A percentile compares a stretch with the other conserved stretches of the same genome.
Conservation (phyloP, 2,888 invertebrate species). For the Xiphydria camelus region DNA sequence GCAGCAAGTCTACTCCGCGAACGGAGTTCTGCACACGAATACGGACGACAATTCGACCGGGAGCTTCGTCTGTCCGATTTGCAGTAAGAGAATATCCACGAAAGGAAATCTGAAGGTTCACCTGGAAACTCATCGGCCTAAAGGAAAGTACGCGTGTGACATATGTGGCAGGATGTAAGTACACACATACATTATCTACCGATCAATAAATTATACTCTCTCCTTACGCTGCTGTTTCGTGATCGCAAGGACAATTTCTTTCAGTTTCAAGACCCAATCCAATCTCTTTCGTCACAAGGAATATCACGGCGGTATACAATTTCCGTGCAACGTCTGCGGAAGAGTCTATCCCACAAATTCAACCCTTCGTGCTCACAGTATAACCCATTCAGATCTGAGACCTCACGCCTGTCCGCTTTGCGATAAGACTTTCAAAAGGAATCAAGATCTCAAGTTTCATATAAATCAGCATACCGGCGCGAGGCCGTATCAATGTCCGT, state of each 20-base stretch:
- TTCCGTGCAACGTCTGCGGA: conserved; percentile 70
- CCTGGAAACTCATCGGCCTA: conserved; percentile 66
- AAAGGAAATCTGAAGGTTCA: conserved; percentile 69
- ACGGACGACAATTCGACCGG: conserved; percentile 48
- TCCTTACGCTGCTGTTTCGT: background rate
- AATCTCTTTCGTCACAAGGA: conserved; percentile 69
- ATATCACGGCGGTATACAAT: conserved; percentile 63
- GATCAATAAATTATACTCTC: conserved; percentile 10
- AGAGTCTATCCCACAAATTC: conserved; percentile 72
- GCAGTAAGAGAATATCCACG: conserved; percentile 65
- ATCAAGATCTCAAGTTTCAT: conserved; percentile 77
- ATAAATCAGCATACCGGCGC: conserved; percentile 77
- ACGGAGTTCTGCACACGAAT: conserved; percentile 49
- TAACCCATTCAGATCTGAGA: conserved; percentile 70
- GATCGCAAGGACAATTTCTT: no score
- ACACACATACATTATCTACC: no score
- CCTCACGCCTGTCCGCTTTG: conserved; percentile 72
- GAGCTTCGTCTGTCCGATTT: conserved; percentile 63
- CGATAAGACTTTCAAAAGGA: conserved; percentile 73
- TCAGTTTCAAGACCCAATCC: conserved; percentile 68
- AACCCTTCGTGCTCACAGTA: conserved; percentile 70
- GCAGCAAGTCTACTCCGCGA: conserved; percentile 45
- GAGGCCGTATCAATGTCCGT: conserved; percentile 73
- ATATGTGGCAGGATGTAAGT: conserved; percentile 72
- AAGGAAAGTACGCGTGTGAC: conserved; percentile 67